phyloP scores from a whole-genome alignment of 2,888 invertebrate species.

The Drosophila lutescens region DNA sequence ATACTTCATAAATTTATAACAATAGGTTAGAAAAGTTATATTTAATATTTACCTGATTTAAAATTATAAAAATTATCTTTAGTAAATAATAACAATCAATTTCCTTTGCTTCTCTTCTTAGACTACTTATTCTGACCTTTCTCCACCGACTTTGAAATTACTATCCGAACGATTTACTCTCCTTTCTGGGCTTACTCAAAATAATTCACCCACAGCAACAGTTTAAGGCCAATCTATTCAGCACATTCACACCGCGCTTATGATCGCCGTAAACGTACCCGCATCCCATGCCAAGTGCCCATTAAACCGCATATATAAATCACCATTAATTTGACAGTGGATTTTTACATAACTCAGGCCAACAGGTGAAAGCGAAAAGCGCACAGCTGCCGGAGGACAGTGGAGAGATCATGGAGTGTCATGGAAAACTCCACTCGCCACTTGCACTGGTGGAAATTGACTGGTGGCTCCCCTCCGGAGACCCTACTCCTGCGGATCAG shows the following conservation, averaged over 20 bases:
- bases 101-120: too few relatives aligned
- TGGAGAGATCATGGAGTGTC: constrained; percentile 35
- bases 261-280: constrained; percentile 18
- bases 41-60: too few relatives aligned
- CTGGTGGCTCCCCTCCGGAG: constrained; percentile 37
- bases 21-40: too few relatives aligned
- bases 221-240: constrained; percentile 23
- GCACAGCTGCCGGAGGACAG: constrained; percentile 67
- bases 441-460: constrained; percentile 75
- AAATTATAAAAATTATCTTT: too few relatives aligned
- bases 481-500: too few relatives aligned
- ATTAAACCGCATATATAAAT: constrained; percentile 73
- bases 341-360: constrained; percentile 73
- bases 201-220: constrained; percentile 18
- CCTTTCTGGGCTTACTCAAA: not conserved
- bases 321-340: constrained; percentile 79
- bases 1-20: too few relatives aligned
- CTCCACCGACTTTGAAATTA: constrained; percentile 2
- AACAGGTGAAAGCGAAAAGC: constrained; percentile 77
- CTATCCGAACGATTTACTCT: constrained; percentile 6
- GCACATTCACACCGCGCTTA: constrained; percentile 38
- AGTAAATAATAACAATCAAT: too few relatives aligned
- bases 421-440: constrained; percentile 71
- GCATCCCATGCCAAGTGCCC: constrained; percentile 56
- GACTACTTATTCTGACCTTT: constrained; percentile 25